Percentiles rank a stretch among this genome's conserved stretches.
Evolutionary conservation across 2,888 invertebrate genomes (phyloP).

Genomic region (Dioctria linearis): DNA sequence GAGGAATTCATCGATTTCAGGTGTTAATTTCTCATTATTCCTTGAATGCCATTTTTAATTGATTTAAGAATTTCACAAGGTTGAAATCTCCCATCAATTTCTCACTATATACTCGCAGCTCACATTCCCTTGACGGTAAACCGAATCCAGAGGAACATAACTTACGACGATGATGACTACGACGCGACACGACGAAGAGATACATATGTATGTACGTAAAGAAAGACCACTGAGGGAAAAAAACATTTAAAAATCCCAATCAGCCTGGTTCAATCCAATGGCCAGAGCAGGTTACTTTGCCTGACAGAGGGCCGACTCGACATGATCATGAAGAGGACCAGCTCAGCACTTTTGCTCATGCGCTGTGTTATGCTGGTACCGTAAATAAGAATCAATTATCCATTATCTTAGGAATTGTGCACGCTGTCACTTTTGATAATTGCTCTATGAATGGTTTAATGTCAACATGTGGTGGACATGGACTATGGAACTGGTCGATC

Average conservation of each 20-base stretch:
- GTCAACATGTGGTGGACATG: constrained; percentile 58
- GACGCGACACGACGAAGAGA: constrained; percentile 12
- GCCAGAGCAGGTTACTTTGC: constrained; percentile 12
- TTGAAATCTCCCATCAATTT: constrained; percentile 57
- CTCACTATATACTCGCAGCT: constrained; percentile 42
- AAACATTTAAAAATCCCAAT: constrained; percentile 35
- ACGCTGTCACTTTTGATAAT: constrained; percentile 63
- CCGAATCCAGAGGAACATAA: constrained; percentile 10
- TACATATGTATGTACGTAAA: not conserved
- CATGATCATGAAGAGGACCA: constrained; percentile 60
- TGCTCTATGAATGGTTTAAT: constrained; percentile 63
- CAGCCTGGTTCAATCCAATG: constrained; percentile 36
- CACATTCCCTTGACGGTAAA: constrained; percentile 39
- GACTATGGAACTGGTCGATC: constrained; percentile 50
- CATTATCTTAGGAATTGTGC: constrained; percentile 63
- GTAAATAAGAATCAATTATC: constrained; percentile 63
- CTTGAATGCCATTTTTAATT: constrained; percentile 62
- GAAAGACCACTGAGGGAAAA: not conserved
- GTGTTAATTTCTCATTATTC: constrained; percentile 63
- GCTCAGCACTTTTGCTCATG: constrained; percentile 59
- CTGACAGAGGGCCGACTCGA: constrained; percentile 55
- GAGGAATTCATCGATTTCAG: constrained; percentile 58
- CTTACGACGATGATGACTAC: not conserved
- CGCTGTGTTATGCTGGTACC: constrained; percentile 58
- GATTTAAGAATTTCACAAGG: constrained; percentile 62